Conservation (phyloP, 2,797 vertebrate species). For the Neoniphon sammara region DNA sequence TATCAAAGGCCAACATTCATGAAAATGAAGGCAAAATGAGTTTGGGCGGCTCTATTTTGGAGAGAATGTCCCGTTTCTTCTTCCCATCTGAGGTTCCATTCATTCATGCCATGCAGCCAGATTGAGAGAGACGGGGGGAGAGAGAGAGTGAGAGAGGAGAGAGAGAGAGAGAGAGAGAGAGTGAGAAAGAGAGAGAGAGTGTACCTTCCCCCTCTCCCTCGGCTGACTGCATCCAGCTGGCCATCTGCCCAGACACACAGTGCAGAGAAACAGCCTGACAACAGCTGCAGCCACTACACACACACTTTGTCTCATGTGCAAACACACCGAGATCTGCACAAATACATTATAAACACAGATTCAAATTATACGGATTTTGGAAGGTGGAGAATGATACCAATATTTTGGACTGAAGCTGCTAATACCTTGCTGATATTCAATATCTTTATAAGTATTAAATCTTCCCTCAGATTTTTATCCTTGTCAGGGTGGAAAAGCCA, state of each 20-base stretch:
- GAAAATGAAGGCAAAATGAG: conserved; percentile 46
- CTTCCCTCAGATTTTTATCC: too few relatives aligned
- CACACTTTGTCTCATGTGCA: background rate
- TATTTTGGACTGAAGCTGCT: too few relatives aligned
- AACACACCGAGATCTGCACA: conserved; percentile 1
- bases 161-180: conserved; percentile 24
- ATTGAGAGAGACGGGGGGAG: background rate
- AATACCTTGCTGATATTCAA: too few relatives aligned
- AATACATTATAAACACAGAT: background rate
- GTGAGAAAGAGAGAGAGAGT: conserved; percentile 5
- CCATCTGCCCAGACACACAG: conserved; percentile 62
- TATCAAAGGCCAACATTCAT: conserved; percentile 75
- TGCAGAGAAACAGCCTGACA: conserved; percentile 54
- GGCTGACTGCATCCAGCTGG: conserved; percentile 64
- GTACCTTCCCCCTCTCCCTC: background rate
- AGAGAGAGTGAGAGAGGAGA: conserved; percentile 18
- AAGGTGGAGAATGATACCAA: too few relatives aligned
- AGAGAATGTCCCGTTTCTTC: conserved; percentile 67
- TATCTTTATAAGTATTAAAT: too few relatives aligned
- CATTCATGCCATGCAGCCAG: conserved; percentile 39
- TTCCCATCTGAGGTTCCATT: conserved; percentile 66
- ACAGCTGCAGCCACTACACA: conserved; percentile 60
- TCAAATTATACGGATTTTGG: background rate
- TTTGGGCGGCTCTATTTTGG: conserved; percentile 15
- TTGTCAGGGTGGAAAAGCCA: too few relatives aligned